Base-by-base conservation (phyloP, 1,140 invertebrate species). In the Drosophila parabipectinata region DNA sequence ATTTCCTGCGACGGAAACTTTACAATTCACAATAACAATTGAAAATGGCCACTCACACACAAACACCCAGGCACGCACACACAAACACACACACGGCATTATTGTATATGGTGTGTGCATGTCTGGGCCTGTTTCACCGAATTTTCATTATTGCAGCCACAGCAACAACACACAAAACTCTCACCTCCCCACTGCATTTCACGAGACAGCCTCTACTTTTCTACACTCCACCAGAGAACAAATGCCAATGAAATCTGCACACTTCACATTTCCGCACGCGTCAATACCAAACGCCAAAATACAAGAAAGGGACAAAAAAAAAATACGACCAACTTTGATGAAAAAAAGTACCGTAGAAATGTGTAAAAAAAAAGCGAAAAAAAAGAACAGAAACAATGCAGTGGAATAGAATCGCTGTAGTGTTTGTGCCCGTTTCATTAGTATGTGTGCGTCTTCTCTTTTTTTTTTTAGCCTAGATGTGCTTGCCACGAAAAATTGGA, bases 141-240 rank as follows among this genome's bases (percentile, higher is more conserved):
- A 72, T 72, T 72, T 72, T 72, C 69, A 72, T 72, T 72, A 72
- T 72, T 61, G 69, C 69, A 59, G 67, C 48, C 63, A 66, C 45
- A 45, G 30, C 55, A 41, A 28, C 58, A 53, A n/a, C 64, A 72
- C 41, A 72, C 72, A 55, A 52, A 39, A 72, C 69, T 59, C 48
- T 71, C 67, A 60, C 48, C 34, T 54, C 41, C 30, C 24, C 26
- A 18, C 26, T 72, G 67, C 67, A 61, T 48, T 61, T 72, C 15
- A 48, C 45, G 10, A 12, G 34, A 41, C 30, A 44, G 2, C 21
- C 3, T 39, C 41, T 66, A 14, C n/a, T 15, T 44, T 66, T 63
- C 6, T 18, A 21, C 26, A 21, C 26, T 26, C n/a, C 58, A 12
- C 12, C 12, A 30, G 14, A 7, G 21, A 45, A 50, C 56, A 45